Percentiles rank a stretch among this genome's conserved stretches.
phyloP scores from a whole-genome alignment of 2,113 vertebrate species.

The Mastomys coucha region DNA sequence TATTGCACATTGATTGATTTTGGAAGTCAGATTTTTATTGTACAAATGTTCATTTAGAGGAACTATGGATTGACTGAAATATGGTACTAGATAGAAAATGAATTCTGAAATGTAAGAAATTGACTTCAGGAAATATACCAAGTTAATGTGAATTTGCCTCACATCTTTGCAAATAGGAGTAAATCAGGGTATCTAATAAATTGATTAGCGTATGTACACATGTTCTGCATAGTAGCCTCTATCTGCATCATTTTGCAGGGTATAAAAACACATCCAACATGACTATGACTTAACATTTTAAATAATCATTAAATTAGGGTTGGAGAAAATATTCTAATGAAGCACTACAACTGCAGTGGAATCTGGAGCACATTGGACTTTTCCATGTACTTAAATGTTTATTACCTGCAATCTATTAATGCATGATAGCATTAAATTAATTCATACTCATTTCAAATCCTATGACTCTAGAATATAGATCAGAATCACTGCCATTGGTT shows the following conservation, averaged over 20 bases:
- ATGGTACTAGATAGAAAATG: not conserved
- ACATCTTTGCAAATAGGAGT: not conserved
- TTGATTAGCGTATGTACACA: not conserved
- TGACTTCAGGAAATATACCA: not conserved
- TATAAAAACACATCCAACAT: not conserved
- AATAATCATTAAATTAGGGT: not conserved
- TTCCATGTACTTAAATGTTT: not conserved
- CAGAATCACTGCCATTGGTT: not conserved
- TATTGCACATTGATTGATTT: not conserved
- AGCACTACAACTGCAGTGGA: fast-evolving
- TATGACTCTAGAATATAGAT: not conserved
- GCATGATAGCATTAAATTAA: not conserved
- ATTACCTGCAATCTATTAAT: not conserved
- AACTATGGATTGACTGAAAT: not conserved
- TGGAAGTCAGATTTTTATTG: not conserved
- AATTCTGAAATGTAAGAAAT: not conserved
- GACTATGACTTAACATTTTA: not conserved
- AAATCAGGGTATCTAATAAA: not conserved
- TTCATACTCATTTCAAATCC: not conserved
- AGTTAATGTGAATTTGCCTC: not conserved
- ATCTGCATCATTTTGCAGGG: not conserved
- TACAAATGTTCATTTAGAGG: not conserved
- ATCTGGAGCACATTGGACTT: not conserved
- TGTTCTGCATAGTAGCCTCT: not conserved
- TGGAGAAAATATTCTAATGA: not conserved